Conservation (phyloP, 2,797 vertebrate genomes). For the Gallinago nigripennis region DNA sequence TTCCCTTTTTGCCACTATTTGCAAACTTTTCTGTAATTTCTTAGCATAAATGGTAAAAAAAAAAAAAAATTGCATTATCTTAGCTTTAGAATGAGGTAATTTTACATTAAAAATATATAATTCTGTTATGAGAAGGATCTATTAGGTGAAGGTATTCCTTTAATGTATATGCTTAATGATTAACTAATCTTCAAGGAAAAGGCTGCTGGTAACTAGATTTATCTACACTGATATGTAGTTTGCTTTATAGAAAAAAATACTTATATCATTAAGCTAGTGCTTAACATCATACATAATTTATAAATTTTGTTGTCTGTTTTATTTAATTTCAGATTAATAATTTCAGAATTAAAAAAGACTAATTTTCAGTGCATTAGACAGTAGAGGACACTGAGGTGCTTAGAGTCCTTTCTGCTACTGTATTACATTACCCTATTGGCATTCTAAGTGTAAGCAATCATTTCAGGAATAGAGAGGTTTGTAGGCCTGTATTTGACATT, state of each 20-base stretch:
- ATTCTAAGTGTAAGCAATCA: neutral
- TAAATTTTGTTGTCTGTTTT: neutral
- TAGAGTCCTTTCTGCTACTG: neutral
- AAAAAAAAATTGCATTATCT: neutral
- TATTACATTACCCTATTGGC: neutral
- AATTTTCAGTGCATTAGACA: neutral
- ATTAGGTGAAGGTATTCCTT: neutral
- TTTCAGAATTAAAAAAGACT: neutral
- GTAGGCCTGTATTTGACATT: neutral
- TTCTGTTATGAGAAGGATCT: neutral
- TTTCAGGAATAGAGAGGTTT: neutral
- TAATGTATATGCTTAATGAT: neutral
- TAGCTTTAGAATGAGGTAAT: neutral
- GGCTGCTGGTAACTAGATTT: neutral
- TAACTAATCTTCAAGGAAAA: neutral
- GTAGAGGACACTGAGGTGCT: neutral
- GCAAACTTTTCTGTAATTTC: constrained; percentile 21
- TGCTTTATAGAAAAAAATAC: neutral
- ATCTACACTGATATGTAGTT: neutral
- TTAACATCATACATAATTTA: neutral
- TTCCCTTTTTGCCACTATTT: constrained; percentile 21
- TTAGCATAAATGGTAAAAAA: constrained; percentile 48
- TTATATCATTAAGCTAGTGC: neutral
- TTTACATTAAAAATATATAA: neutral
- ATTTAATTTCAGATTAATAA: neutral